phyloP scores from a whole-genome alignment of 2,113 vertebrate species.

The Ptilonorhynchus violaceus region DNA sequence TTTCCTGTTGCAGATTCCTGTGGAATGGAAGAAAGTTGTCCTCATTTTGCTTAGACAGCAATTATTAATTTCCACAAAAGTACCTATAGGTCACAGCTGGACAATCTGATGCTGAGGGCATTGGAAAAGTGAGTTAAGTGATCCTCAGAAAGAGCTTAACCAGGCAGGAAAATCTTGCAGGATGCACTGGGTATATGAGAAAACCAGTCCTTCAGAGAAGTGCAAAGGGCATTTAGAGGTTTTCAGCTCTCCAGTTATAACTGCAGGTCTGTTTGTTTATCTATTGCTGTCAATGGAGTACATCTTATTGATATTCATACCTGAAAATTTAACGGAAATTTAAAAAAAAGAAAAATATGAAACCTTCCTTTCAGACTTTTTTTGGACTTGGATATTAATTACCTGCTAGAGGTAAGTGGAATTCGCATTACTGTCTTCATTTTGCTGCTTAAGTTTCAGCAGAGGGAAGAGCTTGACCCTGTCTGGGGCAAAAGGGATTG shows the following conservation, averaged over 20 bases:
- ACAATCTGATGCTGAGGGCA: neutral
- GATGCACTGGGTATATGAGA: fast-evolving
- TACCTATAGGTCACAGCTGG: neutral
- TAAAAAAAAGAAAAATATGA: neutral
- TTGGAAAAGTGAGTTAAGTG: neutral
- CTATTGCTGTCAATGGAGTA: neutral
- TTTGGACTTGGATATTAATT: neutral
- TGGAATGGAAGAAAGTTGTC: neutral
- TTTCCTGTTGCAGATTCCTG: neutral
- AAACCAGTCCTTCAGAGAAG: neutral
- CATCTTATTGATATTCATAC: neutral
- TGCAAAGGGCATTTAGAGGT: neutral
- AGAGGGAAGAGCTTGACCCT: neutral
- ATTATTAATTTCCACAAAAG: neutral
- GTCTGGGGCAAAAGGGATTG: neutral
- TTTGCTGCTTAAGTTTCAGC: neutral
- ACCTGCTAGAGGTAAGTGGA: neutral
- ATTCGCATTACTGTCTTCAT: neutral
- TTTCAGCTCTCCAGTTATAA: neutral
- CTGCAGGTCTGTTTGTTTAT: neutral
- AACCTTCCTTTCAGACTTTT: neutral
- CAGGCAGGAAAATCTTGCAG: neutral
- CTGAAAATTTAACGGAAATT: neutral
- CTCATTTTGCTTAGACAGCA: neutral
- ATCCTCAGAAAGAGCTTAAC: neutral